Evolutionary conservation across 2,888 invertebrate genomes (phyloP), one percentile per base, ranked within the genome.

Genomic region (Nysson spinosus): DNA sequence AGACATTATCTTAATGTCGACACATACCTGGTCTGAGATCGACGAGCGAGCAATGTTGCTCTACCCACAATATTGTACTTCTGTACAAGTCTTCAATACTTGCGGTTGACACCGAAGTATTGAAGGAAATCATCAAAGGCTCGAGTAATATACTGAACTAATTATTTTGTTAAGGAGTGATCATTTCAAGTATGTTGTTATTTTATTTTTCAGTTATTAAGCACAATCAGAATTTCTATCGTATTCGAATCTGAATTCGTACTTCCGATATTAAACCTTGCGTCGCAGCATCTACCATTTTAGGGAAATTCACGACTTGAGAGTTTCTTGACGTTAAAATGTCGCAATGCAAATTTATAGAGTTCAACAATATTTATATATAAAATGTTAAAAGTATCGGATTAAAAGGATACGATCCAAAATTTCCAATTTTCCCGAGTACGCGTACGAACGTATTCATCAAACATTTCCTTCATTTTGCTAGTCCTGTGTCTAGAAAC

Each of bases 401-500:
- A 28, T 30, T 34, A 39, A 44, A 92, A 93, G 93, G 92, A 93
- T 96, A 97, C 97, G 90, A 98, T 96, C 97, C 97, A 98, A 89
- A 97, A 98, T 89, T 97, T 98, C 98, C 98, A 98, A 88, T 97
- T 96, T 83, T 94, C 93, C 85, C 93, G 90, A 12, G 97, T 97
- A 62, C 96, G 90, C 78, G 90, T 91, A 74, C 93, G 91, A 39
- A 98, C 96, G 89, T 97, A 97, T 24, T 95, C 93, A 76, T 96
- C 95, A 88, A 96, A 98, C 92, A 97, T 94, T 88, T 97, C 96
- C 78, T 94, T 94, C 91, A 98, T 94, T 83, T 95, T 95, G 82
- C 94, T 95, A 28, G 94, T 95, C 78, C 96, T 92, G 82, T 96
- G 95, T 73, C 96, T 91, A 12, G 96, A 95, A 66, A 98, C 94